Evolutionary conservation across 1,140 invertebrate species (phyloP).

Genomic region (Vanessa atalanta): DNA sequence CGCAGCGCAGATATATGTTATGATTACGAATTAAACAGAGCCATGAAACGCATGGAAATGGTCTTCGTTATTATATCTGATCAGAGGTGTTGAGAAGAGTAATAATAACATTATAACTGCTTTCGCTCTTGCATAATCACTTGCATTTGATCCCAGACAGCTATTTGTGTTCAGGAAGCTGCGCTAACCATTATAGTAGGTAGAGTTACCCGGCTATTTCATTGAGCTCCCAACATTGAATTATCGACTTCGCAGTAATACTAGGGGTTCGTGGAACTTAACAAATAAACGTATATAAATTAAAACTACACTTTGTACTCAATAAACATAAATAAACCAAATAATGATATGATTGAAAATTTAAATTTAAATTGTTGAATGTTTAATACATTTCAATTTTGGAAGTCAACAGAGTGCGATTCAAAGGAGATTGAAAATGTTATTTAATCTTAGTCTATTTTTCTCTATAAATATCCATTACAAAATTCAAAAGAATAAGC

Average conservation of each 20-base stretch:
- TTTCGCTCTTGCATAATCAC: slow-evolving; percentile 47
- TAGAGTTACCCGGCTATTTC: slow-evolving; percentile 31
- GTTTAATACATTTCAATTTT: no score
- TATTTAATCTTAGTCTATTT: no score
- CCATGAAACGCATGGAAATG: not conserved
- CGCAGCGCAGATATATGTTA: not conserved
- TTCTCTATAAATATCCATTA: no score
- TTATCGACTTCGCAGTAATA: slow-evolving; percentile 31
- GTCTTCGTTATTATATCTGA: not conserved
- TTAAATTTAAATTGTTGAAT: no score
- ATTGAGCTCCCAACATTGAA: slow-evolving; percentile 22
- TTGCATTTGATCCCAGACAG: slow-evolving; percentile 47
- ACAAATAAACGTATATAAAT: not conserved
- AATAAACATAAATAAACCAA: no score
- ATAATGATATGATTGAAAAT: no score
- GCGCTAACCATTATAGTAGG: slow-evolving; percentile 41
- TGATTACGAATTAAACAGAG: slow-evolving; percentile 1
- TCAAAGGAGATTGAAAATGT: no score
- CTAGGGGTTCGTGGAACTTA: slow-evolving; percentile 10
- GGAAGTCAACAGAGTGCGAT: no score
- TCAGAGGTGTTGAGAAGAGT: slow-evolving; percentile 18
- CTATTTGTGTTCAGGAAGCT: slow-evolving; percentile 61
- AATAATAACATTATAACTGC: slow-evolving; percentile 40
- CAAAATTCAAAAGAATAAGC: no score
- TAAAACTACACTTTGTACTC: no score